Percentiles rank a stretch among this genome's conserved stretches.
Conservation (phyloP, 2,888 invertebrate genomes). For the Camptogramma bilineatum region DNA sequence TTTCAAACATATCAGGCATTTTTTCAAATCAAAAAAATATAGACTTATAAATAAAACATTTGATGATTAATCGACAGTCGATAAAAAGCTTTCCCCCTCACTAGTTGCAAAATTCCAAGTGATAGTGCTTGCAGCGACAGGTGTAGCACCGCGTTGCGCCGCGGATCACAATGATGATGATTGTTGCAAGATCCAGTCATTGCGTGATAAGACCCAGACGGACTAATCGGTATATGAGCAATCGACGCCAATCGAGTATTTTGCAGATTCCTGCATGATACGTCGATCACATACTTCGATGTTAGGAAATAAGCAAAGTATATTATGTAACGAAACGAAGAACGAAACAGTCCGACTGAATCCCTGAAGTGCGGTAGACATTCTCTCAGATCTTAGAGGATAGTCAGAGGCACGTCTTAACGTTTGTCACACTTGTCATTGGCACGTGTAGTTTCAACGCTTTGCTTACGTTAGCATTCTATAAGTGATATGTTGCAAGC, state of each 20-base stretch:
- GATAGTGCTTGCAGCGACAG: constrained; percentile 71
- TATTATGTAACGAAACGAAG: not conserved
- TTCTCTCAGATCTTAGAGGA: no score
- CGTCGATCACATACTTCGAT: not conserved
- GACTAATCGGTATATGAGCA: constrained; percentile 51
- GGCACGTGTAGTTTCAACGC: no score
- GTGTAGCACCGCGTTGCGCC: constrained; percentile 50
- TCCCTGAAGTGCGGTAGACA: no score
- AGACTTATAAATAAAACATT: not conserved
- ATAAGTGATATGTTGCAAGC: no score
- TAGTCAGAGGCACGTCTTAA: no score
- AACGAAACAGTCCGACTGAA: no score
- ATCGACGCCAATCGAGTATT: constrained; percentile 42
- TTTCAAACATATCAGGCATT: not conserved
- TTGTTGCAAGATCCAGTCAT: constrained; percentile 53
- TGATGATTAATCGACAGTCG: constrained; percentile 33
- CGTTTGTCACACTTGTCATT: no score
- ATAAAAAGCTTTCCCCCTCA: constrained; percentile 32
- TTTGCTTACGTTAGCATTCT: no score
- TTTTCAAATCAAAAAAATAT: not conserved
- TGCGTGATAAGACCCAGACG: constrained; percentile 49
- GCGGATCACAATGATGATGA: constrained; percentile 41
- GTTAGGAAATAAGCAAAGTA: not conserved
- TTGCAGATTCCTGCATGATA: constrained; percentile 36
- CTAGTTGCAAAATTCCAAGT: constrained; percentile 52